phyloP scores from a whole-genome alignment of 23 tunicate species.

The Ascidia mentula region DNA sequence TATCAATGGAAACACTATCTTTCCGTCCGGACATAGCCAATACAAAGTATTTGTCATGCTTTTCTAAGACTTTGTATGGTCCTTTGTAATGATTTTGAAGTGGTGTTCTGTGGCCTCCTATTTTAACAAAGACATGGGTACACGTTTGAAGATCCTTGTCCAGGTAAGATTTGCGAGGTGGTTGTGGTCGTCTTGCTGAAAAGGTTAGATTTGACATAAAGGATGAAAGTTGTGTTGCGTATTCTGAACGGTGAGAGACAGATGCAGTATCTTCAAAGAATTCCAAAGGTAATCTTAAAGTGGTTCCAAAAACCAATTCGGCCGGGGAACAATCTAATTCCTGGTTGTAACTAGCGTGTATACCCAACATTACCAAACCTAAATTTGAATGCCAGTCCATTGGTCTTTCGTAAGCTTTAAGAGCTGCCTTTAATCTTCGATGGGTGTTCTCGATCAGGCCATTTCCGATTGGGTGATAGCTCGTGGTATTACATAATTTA shows the following conservation, averaged over 20 bases:
- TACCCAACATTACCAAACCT: conserved; percentile 8
- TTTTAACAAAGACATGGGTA: conserved; percentile 35
- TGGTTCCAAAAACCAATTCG: conserved; percentile 20
- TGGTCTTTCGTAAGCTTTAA: conserved; percentile 5
- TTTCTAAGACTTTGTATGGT: conserved; percentile 16
- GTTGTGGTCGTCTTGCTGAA: conserved; percentile 7
- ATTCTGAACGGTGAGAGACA: neutral
- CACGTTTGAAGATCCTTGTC: conserved; percentile 16
- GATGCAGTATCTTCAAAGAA: conserved; percentile 11
- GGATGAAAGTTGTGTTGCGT: neutral
- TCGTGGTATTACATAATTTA: conserved; percentile 1
- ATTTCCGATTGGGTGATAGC: conserved; percentile 12
- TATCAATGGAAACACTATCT: conserved; percentile 5
- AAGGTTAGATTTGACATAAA: neutral
- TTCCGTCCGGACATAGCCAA: neutral
- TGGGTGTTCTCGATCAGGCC: conserved; percentile 9
- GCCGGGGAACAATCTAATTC: conserved; percentile 19
- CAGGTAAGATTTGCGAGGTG: conserved; percentile 1
- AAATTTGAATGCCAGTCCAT: conserved; percentile 15
- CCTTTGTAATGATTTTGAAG: conserved; percentile 21
- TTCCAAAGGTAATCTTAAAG: conserved; percentile 11
- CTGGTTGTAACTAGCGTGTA: neutral
- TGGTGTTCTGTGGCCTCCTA: conserved; percentile 1
- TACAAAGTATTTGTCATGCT: conserved; percentile 19
- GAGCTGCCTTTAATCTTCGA: conserved; percentile 12